Conservation (phyloP, 2,113 vertebrate species). For the Mormyrus iriodes region DNA sequence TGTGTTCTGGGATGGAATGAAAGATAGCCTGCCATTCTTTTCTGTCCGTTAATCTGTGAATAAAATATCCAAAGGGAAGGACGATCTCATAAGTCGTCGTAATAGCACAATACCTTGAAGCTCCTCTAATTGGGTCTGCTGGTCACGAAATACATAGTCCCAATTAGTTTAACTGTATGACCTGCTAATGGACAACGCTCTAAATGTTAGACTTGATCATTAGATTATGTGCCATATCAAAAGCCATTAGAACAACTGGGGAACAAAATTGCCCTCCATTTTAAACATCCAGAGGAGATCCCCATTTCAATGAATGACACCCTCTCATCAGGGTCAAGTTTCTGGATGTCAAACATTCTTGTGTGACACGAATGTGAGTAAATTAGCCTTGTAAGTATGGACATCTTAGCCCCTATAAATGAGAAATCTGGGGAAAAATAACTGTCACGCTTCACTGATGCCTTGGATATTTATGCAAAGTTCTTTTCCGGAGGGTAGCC, state of each 20-base stretch:
- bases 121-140: background rate
- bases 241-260: background rate
- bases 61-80: background rate
- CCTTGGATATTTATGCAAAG: constrained; percentile 42
- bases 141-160: background rate
- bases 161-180: constrained; percentile 7
- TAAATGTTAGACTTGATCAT: background rate
- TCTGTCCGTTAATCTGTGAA: background rate
- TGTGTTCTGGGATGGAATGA: constrained; percentile 2
- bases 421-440: constrained; percentile 30
- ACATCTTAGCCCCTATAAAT: background rate
- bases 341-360: constrained; percentile 1
- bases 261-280: constrained; percentile 7
- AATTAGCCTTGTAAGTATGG: constrained; percentile 2
- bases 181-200: constrained; percentile 1
- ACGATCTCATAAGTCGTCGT: background rate
- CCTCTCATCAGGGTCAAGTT: background rate
- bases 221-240: constrained; percentile 1
- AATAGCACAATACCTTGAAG: background rate
- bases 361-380: background rate
- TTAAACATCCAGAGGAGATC: background rate
- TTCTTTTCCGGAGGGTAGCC: constrained; percentile 38
- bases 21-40: background rate
- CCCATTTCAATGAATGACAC: background rate
- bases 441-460: constrained; percentile 25